Conservation (phyloP, 2,113 vertebrate species). For the Vidua macroura region DNA sequence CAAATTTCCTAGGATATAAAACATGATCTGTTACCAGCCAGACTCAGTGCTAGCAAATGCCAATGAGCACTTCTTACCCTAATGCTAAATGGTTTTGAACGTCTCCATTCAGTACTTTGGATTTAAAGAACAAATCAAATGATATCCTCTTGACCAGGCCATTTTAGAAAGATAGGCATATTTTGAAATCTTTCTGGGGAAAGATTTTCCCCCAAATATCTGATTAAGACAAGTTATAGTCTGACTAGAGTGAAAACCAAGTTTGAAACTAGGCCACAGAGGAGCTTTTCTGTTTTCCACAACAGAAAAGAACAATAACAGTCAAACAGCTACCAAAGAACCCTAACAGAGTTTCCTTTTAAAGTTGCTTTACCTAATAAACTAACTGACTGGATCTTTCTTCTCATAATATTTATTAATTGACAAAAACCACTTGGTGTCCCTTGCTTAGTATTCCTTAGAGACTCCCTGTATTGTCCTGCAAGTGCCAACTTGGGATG, state of each 20-base stretch:
- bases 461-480: not conserved
- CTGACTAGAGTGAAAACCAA: not conserved
- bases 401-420: not conserved
- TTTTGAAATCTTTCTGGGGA: not conserved
- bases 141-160: not conserved
- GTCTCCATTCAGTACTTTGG: not conserved
- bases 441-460: not conserved
- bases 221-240: not conserved
- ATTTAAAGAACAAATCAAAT: constrained; percentile 4
- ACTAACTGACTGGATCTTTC: not conserved
- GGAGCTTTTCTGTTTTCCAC: not conserved
- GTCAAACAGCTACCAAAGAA: not conserved
- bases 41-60: not conserved
- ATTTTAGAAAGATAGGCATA: not conserved
- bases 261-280: not conserved
- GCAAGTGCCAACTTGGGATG: rapidly evolving
- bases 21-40: constrained; percentile 12
- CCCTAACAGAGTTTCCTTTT: not conserved
- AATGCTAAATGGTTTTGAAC: not conserved
- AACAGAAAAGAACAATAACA: not conserved
- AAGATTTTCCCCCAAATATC: not conserved
- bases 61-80: not conserved
- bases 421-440: not conserved
- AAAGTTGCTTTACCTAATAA: not conserved
- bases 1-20: constrained; percentile 42